These are phyloP conservation scores for Esox lucius DNA, from an alignment of 2,797 vertebrate genomes.

Conservation along the genomic window DNA sequence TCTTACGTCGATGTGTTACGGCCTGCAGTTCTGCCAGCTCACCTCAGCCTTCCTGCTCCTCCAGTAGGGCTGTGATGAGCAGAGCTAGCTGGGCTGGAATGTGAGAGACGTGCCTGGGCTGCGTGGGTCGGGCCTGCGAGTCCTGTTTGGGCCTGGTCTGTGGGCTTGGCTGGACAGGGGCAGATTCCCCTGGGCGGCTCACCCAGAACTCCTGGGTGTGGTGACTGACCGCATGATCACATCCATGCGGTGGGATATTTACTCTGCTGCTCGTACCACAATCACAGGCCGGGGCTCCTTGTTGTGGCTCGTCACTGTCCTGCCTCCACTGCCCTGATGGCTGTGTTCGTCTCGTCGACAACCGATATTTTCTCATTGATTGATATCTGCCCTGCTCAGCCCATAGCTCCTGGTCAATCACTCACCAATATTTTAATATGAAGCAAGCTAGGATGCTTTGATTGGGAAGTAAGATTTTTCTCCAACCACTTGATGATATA, in stretches of 20 bases:
- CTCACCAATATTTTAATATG: no score
- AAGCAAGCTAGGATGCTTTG: no score
- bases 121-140: neutral
- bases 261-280: neutral
- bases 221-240: neutral
- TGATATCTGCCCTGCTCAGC: no score
- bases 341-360: neutral
- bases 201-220: neutral
- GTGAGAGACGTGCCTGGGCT: no score
- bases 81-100: no score
- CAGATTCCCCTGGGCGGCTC: neutral
- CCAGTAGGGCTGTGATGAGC: no score
- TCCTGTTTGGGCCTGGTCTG: neutral
- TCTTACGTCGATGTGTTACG: neutral
- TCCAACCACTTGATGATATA: no score
- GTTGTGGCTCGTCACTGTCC: neutral
- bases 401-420: no score
- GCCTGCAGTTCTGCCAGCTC: no score
- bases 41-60: no score
- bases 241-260: neutral
- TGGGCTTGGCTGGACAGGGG: neutral
- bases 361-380: no score
- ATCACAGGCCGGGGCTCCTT: neutral
- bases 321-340: neutral
- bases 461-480: no score